A percentile compares a stretch with the other conserved stretches of the same genome.
These are phyloP conservation scores for Argyrosomus japonicus DNA, from an alignment of 2,113 vertebrate genomes.

Conservation along the genomic window DNA sequence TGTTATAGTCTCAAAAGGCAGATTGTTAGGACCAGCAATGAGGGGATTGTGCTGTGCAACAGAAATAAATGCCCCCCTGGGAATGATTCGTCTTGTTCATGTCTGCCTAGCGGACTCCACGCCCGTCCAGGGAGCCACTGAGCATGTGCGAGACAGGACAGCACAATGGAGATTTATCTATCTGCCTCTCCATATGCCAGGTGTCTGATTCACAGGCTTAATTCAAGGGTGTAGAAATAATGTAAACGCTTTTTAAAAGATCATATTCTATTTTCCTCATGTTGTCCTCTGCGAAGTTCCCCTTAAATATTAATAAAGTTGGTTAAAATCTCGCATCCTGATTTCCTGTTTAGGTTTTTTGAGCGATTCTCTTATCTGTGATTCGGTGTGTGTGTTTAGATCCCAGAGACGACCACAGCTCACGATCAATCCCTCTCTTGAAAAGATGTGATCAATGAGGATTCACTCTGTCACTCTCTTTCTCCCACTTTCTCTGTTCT, in stretches of 20 bases:
- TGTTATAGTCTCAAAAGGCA: conserved; percentile 66
- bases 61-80: conserved; percentile 80
- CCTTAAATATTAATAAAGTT: conserved; percentile 53
- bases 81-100: conserved; percentile 81
- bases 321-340: conserved; percentile 21
- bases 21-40: conserved; percentile 79
- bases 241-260: conserved; percentile 52
- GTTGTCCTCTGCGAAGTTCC: conserved; percentile 9
- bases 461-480: conserved; percentile 51
- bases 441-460: conserved; percentile 69
- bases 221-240: conserved; percentile 40
- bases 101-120: conserved; percentile 59
- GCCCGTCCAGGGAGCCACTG: conserved; percentile 57
- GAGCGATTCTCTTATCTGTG: conserved; percentile 40
- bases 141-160: conserved; percentile 70
- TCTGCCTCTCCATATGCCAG: conserved; percentile 59
- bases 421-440: conserved; percentile 56
- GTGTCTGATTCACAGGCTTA: conserved; percentile 61
- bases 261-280: conserved; percentile 30
- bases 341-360: conserved; percentile 26
- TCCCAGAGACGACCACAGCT: conserved; percentile 26
- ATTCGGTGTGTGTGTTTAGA: conserved; percentile 10
- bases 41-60: conserved; percentile 69
- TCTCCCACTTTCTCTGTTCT: conserved; percentile 38
- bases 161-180: conserved; percentile 76